Percentiles rank a stretch among this genome's conserved stretches.
Conservation (phyloP, 1,140 invertebrate species). For the Periplaneta americana region DNA sequence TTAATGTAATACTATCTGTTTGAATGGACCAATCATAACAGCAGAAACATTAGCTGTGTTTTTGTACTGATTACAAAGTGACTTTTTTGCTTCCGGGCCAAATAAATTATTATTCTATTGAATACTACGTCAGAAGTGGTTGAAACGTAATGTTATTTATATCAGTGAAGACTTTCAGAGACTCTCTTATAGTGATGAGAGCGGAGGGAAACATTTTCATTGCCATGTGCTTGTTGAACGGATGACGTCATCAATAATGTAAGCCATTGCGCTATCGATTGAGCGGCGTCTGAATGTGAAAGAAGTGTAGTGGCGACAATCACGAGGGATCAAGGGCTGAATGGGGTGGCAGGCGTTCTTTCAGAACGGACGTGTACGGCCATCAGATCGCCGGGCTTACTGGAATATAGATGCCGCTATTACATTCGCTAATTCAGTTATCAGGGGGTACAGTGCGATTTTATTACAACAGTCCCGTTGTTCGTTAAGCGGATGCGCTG, state of each 20-base stretch:
- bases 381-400: background rate
- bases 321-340: no score
- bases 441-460: background rate
- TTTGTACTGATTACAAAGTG: no score
- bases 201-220: background rate
- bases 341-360: background rate
- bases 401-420: background rate
- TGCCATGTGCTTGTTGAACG: background rate
- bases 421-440: background rate
- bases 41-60: no score
- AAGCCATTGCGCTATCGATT: background rate
- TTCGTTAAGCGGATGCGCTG: background rate
- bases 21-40: no score
- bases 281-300: background rate
- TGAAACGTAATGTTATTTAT: no score
- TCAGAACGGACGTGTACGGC: background rate
- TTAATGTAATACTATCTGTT: no score
- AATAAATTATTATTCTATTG: no score
- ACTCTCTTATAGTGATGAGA: no score
- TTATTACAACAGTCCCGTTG: background rate
- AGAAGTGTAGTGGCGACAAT: background rate
- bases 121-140: no score
- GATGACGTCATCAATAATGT: background rate
- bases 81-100: no score
- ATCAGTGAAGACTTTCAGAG: no score